Conservation (phyloP, 2,113 vertebrate genomes). For the Dunckerocampus dactyliophorus region DNA sequence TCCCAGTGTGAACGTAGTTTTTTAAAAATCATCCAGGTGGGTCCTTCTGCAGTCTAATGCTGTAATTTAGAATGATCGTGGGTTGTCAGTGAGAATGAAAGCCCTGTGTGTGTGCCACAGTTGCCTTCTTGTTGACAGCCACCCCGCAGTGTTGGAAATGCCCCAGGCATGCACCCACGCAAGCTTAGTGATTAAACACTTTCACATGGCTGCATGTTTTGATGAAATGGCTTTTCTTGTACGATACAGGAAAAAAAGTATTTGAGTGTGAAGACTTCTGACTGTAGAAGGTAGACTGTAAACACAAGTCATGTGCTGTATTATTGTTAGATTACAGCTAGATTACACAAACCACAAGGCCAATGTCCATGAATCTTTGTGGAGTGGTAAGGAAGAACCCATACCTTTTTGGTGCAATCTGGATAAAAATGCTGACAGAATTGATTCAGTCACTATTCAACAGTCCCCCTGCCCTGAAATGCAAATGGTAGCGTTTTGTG, state of each 20-base stretch:
- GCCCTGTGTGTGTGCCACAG: conserved; percentile 13
- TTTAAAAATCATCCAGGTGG: not conserved
- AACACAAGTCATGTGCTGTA: no score
- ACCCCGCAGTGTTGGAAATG: conserved; percentile 34
- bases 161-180: conserved; percentile 33
- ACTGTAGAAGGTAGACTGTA: not conserved
- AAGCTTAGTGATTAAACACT: conserved; percentile 61
- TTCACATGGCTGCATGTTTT: conserved; percentile 61
- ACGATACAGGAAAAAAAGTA: conserved; percentile 19
- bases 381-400: no score
- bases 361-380: no score
- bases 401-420: no score
- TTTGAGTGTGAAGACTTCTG: not conserved
- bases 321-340: no score
- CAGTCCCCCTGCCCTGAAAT: no score
- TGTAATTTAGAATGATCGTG: not conserved
- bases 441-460: no score
- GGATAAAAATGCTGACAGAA: no score
- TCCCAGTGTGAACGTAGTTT: not conserved
- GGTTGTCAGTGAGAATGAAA: not conserved
- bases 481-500: no score
- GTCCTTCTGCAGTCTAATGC: not conserved
- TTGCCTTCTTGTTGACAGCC: conserved; percentile 41
- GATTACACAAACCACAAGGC: no score
- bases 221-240: conserved; percentile 28